These are phyloP conservation scores for Agrotis puta DNA, from an alignment of 2,888 invertebrate genomes.

Conservation along the genomic window DNA sequence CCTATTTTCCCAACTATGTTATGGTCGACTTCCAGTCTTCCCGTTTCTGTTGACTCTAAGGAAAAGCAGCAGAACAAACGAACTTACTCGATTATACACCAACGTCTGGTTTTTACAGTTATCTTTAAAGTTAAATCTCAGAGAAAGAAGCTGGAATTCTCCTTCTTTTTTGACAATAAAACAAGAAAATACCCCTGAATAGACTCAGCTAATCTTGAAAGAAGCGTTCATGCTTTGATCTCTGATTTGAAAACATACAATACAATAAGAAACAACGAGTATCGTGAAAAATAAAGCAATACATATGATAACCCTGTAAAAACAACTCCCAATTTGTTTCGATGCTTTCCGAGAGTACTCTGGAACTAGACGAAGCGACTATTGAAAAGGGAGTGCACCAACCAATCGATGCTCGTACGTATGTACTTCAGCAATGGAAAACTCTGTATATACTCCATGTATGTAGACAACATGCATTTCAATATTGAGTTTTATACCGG, in stretches of 20 bases:
- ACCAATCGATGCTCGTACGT: conserved; percentile 25
- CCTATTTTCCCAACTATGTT: too few relatives aligned
- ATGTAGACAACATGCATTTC: conserved; percentile 23
- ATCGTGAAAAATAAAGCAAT: conserved; percentile 14
- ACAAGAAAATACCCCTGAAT: conserved; percentile 20
- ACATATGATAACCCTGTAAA: conserved; percentile 4
- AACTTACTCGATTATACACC: not conserved
- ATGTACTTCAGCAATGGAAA: conserved; percentile 24
- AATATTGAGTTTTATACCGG: conserved; percentile 21
- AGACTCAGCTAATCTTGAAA: conserved; percentile 24
- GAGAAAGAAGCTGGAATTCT: not conserved
- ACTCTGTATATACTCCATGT: conserved; percentile 5
- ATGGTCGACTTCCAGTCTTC: too few relatives aligned
- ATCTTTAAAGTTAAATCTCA: not conserved
- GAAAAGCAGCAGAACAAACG: not conserved
- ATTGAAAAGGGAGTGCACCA: conserved; percentile 26
- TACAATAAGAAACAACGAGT: conserved; percentile 2
- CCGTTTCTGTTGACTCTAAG: not conserved
- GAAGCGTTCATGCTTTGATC: conserved; percentile 43
- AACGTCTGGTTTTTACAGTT: not conserved
- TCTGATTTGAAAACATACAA: conserved; percentile 29
- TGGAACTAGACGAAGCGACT: not conserved
- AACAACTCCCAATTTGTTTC: conserved; percentile 4
- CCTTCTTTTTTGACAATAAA: not conserved
- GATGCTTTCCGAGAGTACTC: conserved; percentile 28